These are phyloP conservation scores for Pterostichus madidus DNA, from an alignment of 2,888 invertebrate genomes.

Conservation along the genomic window DNA sequence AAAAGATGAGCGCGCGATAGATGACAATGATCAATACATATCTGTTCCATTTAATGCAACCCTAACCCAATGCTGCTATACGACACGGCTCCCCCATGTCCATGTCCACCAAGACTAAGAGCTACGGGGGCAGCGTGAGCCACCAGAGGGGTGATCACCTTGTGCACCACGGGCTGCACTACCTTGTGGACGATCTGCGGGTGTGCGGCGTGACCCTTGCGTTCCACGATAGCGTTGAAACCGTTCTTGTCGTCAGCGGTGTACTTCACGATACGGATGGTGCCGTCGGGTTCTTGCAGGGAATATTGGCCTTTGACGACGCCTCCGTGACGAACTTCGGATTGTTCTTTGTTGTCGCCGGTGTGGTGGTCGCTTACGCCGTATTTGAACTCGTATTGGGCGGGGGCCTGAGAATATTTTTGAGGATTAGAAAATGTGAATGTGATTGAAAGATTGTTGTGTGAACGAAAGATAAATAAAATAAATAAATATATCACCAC, in stretches of 20 bases:
- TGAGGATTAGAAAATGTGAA: not conserved
- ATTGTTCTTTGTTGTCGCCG: conserved; percentile 70
- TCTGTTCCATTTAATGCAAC: not conserved
- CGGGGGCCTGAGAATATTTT: conserved; percentile 68
- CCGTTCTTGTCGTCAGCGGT: conserved; percentile 73
- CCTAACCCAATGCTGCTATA: conserved; percentile 45
- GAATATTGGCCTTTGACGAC: conserved; percentile 70
- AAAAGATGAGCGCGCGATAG: conserved; percentile 33
- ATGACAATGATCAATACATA: conserved; percentile 8
- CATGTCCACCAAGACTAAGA: conserved; percentile 39
- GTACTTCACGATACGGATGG: conserved; percentile 72
- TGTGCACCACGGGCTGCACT: conserved; percentile 30
- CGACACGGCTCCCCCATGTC: conserved; percentile 48
- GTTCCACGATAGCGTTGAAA: conserved; percentile 82
- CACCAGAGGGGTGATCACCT: conserved; percentile 42
- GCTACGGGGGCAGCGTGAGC: conserved; percentile 47
- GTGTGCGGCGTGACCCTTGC: conserved; percentile 81
- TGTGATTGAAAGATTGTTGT: too few species aligned
- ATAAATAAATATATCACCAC: too few species aligned
- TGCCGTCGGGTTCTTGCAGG: conserved; percentile 73
- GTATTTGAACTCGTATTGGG: conserved; percentile 71
- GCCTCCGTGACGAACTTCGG: conserved; percentile 69
- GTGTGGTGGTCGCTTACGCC: conserved; percentile 70
- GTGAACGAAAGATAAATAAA: too few species aligned
- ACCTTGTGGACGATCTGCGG: conserved; percentile 71